A percentile compares a stretch with the other conserved stretches of the same genome.
Conservation (phyloP, 2,888 invertebrate genomes). For the Synanthedon formicaeformis region DNA sequence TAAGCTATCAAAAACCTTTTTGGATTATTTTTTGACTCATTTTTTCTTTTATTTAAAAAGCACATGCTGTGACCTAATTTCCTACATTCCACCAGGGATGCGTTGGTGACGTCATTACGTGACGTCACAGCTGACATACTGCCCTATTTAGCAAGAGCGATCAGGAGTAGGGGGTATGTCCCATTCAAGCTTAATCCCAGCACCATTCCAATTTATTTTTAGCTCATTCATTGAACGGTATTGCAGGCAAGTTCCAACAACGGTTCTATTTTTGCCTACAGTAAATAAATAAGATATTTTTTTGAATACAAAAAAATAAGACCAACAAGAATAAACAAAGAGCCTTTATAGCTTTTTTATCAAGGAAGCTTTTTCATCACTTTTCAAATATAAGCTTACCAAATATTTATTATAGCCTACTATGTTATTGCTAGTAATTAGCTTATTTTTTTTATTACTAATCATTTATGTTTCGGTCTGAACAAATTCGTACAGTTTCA, state of each 20-base stretch:
- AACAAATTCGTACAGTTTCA: too few species aligned
- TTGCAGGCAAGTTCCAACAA: constrained; percentile 12
- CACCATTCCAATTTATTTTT: constrained; percentile 33
- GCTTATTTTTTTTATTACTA: too few species aligned
- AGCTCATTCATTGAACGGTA: constrained; percentile 48
- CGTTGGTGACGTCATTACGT: constrained; percentile 45
- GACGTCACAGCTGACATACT: constrained; percentile 57
- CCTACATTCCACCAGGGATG: constrained; percentile 41
- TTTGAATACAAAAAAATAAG: background rate
- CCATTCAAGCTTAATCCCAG: constrained; percentile 57
- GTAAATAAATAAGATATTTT: background rate
- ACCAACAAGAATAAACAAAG: too few species aligned
- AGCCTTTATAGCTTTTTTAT: too few species aligned
- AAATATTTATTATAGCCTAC: too few species aligned
- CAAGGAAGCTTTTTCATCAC: too few species aligned
- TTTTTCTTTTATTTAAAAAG: too few species aligned
- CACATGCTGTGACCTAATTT: constrained; percentile 28
- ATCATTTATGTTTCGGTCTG: too few species aligned
- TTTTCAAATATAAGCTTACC: too few species aligned
- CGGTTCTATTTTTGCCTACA: background rate
- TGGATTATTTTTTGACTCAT: too few species aligned
- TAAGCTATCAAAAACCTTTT: too few species aligned
- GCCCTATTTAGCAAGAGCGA: constrained; percentile 37
- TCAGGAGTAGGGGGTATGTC: constrained; percentile 18
- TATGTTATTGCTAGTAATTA: too few species aligned